Evolutionary conservation across 2,888 invertebrate genomes (phyloP).

Genomic region (Ochropleura leucogaster): DNA sequence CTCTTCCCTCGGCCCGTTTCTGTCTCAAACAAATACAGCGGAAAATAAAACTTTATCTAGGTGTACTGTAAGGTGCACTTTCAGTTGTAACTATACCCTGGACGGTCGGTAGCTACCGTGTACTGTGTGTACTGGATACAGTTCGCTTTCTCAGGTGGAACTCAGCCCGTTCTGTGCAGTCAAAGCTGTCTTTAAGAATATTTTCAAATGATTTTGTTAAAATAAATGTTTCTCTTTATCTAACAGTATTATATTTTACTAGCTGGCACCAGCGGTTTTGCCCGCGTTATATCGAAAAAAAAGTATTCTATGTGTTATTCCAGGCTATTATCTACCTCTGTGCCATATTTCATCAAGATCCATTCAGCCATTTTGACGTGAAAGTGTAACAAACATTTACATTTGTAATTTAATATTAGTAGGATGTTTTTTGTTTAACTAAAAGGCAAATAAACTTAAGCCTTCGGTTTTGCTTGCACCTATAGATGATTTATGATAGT

Average conservation of each 20-base stretch:
- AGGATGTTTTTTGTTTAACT: background rate
- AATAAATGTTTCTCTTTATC: background rate
- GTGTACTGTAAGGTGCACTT: slow-evolving; percentile 41
- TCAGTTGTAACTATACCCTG: slow-evolving; percentile 35
- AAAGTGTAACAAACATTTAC: too few species aligned
- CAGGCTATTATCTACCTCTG: too few species aligned
- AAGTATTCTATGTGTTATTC: too few species aligned
- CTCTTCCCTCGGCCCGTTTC: slow-evolving; percentile 22
- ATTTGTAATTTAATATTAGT: too few species aligned
- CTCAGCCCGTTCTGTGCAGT: background rate
- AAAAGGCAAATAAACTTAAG: background rate
- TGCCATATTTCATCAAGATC: too few species aligned
- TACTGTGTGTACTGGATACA: slow-evolving; percentile 10
- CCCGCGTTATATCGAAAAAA: too few species aligned
- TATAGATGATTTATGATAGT: too few species aligned
- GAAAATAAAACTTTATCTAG: slow-evolving; percentile 50
- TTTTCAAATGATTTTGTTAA: slow-evolving; percentile 3
- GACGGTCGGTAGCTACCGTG: slow-evolving; percentile 3
- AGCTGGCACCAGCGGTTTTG: too few species aligned
- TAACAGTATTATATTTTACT: background rate
- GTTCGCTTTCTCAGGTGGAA: slow-evolving; percentile 10
- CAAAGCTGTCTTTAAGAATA: slow-evolving; percentile 27
- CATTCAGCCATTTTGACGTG: too few species aligned
- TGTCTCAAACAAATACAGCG: slow-evolving; percentile 38
- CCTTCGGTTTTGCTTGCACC: background rate